Base-by-base conservation (phyloP, 1,140 invertebrate genomes). In the Zaprionus capensis region DNA sequence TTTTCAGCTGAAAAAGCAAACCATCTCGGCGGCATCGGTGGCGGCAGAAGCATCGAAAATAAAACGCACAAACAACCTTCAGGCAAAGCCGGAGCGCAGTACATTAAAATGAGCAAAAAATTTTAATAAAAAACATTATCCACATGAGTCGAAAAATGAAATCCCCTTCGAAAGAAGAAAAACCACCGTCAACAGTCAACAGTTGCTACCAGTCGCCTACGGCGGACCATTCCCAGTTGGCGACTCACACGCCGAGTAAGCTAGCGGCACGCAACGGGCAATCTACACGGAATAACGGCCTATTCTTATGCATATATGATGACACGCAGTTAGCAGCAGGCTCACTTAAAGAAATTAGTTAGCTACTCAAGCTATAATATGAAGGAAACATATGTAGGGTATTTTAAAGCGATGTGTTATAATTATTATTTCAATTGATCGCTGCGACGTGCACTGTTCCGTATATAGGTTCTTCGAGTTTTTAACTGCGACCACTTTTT, bases 101-200 rank as follows among this genome's bases (percentile, higher is more conserved):
- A 78, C 73, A 87, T 81, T 83, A 80, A 87, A 87, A 83, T 83
- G 80, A 87, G 66, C 80, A 87, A 82, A 81, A 86, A 64, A 76
- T 80, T 62, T 75, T 82, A 81, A 88, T 75, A 77, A 83, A 87
- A 83, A 87, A 74, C 56, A 65, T 64, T 62, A 65, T 44, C 15
- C 55, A 65, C 58, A 74, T 63, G 17, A 69, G 58, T 51, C 36
- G 28, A 69, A 74, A 57, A 55, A 56, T 22, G 22, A 24, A 51
- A 22, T 24, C 46, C 46, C 46, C 46, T 24, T 24, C 46, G 22
- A 51, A 51, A 24, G 22, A 20, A 12, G 11, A 14, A 22, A 24
- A 24, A 2, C 17, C 46, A 20, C 20, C 46, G 46, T 51, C 46
- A 24, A 51, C 17, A 49, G 46, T 49, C 46, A 49, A 49, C 46